Conservation (phyloP, 2,113 vertebrate genomes). For the Xyliphius kryptos region DNA sequence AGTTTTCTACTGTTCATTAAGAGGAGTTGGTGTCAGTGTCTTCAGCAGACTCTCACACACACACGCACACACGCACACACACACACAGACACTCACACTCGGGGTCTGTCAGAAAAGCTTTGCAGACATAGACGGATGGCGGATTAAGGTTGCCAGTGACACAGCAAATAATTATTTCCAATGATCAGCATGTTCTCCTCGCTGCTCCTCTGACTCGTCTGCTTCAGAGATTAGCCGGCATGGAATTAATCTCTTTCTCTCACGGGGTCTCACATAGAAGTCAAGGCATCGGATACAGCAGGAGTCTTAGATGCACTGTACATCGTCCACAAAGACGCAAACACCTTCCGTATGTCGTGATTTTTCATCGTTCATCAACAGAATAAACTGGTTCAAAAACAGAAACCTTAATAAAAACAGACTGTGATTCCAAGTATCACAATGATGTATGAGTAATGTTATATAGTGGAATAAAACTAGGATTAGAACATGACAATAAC, state of each 20-base stretch:
- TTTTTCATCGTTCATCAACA: no score
- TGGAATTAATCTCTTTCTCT: conserved; percentile 35
- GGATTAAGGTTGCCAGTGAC: conserved; percentile 38
- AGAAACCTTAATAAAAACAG: no score
- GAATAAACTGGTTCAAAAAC: no score
- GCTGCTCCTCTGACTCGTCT: conserved; percentile 32
- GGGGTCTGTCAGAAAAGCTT: conserved; percentile 49
- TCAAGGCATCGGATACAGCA: no score
- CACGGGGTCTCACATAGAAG: conserved; percentile 1
- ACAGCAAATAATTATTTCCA: conserved; percentile 39
- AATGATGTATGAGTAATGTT: no score
- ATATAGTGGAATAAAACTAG: no score
- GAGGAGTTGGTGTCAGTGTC: conserved; percentile 52
- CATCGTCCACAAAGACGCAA: no score
- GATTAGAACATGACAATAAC: no score
- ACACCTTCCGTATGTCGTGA: no score
- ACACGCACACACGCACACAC: conserved; percentile 34
- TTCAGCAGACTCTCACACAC: conserved; percentile 41
- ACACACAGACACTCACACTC: conserved; percentile 18
- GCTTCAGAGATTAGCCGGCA: conserved; percentile 28
- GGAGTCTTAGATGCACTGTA: no score
- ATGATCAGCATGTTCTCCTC: conserved; percentile 29
- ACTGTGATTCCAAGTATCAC: no score
- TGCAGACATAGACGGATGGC: conserved; percentile 46
- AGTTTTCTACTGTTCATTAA: conserved; percentile 64